Evolutionary conservation across 2,888 invertebrate species (phyloP).

Genomic region (Helobdella robusta): DNA sequence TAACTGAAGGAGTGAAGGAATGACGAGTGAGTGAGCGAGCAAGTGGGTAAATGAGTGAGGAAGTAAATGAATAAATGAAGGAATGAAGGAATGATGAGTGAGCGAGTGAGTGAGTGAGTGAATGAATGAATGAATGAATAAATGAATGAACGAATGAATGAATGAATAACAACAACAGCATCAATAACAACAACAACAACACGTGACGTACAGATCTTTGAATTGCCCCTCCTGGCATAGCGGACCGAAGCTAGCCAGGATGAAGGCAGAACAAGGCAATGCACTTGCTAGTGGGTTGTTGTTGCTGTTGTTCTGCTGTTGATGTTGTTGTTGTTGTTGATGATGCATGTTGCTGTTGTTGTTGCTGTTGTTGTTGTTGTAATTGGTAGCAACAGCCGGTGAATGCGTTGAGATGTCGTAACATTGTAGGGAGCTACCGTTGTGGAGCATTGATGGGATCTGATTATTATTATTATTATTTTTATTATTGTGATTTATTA

Average conservation of each 20-base stretch:
- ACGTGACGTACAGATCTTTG: slow-evolving; percentile 96
- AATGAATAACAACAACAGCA: neutral
- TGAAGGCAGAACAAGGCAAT: slow-evolving; percentile 86
- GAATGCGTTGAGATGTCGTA: slow-evolving; percentile 1
- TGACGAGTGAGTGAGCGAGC: neutral
- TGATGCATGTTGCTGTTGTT: too few species aligned
- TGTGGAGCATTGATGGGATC: too few species aligned
- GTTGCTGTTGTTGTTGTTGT: neutral
- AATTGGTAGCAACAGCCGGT: neutral
- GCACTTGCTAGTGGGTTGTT: too few species aligned
- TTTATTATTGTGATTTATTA: slow-evolving; percentile 8
- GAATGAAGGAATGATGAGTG: neutral
- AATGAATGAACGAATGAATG: neutral
- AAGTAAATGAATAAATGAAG: neutral
- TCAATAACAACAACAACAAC: neutral
- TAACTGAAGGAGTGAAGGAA: slow-evolving; percentile 9
- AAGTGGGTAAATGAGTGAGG: neutral
- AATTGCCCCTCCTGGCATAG: slow-evolving; percentile 96
- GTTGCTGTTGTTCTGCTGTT: slow-evolving; percentile 5
- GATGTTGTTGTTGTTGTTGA: too few species aligned
- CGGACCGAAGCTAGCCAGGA: slow-evolving; percentile 94
- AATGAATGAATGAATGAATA: slow-evolving; percentile 1
- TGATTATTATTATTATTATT: slow-evolving; percentile 16
- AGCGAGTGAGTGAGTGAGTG: neutral
- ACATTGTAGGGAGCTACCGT: neutral